Evolutionary conservation across 2,888 invertebrate genomes (phyloP), one percentile per base, ranked within the genome.

Genomic region (Agrotis segetum): DNA sequence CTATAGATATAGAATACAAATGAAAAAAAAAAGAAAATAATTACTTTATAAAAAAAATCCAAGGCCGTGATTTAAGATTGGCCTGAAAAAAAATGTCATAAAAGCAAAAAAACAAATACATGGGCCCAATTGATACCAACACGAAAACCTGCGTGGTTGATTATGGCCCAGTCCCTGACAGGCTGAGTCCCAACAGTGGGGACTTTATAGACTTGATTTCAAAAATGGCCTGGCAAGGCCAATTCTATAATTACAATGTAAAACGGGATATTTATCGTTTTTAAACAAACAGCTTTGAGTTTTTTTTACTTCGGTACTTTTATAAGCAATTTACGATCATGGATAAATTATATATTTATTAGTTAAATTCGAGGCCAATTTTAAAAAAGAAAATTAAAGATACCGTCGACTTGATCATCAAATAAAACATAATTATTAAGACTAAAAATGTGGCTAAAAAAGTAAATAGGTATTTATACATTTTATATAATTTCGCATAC

Each of bases 1-100:
- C 71, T 83, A 82, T 77, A 77, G 69, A 79, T 79, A 74, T 67
- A 69, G 50, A 71, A 69, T 70, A 77, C n/a, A 74, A 78, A 71
- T 76, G 62, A n/a, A 52, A 69, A 58, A 58, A 52, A 34, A 69
- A 58, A 76, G 17, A 58, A 66, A 13, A 69, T 29, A 29, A 67
- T 34, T 19, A 34, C 11, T 65, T 29, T 21, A 50, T 9, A 47
- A 68, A 19, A 50, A 68, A 61, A 61, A 50, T 58, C 4, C 14
- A 46, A 46, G 21, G 44, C 44, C 50, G 53, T 14, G 17, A 58
- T 58, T 24, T 9, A 4, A 1, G 2, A 56, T 19, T 58, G 49
- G 34, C 40, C 21, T 34, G 0, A 29, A 24, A 14, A 19, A 24
- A 14, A 63, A 34, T n/a, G n/a, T 58, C n/a, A 34, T 34, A 34